Base-by-base conservation (phyloP, 2,113 vertebrate species). In the Mystacornis crossleyi region DNA sequence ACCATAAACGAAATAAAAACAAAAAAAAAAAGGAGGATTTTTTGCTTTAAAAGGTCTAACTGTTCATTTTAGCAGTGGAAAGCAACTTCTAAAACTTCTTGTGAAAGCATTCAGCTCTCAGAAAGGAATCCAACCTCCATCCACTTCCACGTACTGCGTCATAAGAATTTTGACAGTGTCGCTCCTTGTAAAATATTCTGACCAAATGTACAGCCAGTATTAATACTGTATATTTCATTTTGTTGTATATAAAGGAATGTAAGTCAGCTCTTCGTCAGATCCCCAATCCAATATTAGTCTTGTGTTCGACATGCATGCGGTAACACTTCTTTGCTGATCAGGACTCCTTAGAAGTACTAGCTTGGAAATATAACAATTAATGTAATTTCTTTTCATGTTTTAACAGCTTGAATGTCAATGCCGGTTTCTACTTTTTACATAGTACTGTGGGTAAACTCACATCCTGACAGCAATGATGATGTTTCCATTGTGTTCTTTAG, bases 321-420 rank as follows among this genome's bases (percentile, higher is more conserved):
- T 61, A 81, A 96, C 97, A 93, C 94, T 94, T 92, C 73, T 94
- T 96, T 95, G 96, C 97, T 92, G 96, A 42, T 95, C 98, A 92
- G 95, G 96, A 85, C 92, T 96, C 91, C 81, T 82, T 92, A 85
- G 87, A 86, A 89, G 70, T 60, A 73, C 96, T 96, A 66, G 95
- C 96, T 94, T 81, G 93, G 86, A 90, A 96, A 92, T 85, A 83
- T 84, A 94, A 74, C 86, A 61, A 81, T 87, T 54, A 54, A 65
- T 82, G 57, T 91, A 74, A 40, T 93, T 95, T 92, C 93, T 98
- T 93, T 89, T 81, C 96, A 96, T 93, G 96, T 86, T 97, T 98
- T 98, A 98, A 98, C 98, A 97, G 97, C 97, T 98, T 98, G 98
- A 98, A 98, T 98, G 98, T 98, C 98, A 94, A 92, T 91, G 95